Conservation (phyloP, 2,888 invertebrate genomes). For the Dolomedes plantarius region DNA sequence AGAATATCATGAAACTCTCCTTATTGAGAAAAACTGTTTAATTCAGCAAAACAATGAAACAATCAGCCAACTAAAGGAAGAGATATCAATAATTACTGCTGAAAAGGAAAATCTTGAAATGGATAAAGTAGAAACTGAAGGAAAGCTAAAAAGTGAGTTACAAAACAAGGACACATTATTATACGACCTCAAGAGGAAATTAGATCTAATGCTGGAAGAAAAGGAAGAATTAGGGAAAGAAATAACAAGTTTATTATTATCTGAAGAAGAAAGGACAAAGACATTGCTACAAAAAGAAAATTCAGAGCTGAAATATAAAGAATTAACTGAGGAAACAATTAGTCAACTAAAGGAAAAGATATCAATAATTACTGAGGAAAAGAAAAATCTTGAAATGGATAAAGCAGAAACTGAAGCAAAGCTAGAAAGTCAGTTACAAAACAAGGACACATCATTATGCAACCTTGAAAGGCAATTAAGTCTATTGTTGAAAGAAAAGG, state of each 20-base stretch:
- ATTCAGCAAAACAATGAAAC: not conserved
- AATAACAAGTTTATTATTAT: too few species aligned
- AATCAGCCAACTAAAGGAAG: slow-evolving; percentile 7
- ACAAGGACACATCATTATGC: not conserved
- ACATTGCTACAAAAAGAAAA: not conserved
- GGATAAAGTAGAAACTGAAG: not conserved
- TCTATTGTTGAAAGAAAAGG: not conserved
- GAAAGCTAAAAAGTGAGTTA: not conserved
- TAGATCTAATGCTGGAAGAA: not conserved
- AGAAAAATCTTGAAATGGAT: slow-evolving; percentile 5
- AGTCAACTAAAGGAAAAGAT: slow-evolving; percentile 17
- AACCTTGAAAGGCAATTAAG: not conserved
- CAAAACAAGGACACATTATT: not conserved
- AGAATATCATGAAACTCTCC: slow-evolving; percentile 10
- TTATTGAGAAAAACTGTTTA: slow-evolving; percentile 23
- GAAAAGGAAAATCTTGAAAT: slow-evolving; percentile 10
- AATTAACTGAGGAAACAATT: not conserved
- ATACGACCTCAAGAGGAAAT: not conserved
- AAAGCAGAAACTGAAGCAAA: not conserved
- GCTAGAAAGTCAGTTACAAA: not conserved
- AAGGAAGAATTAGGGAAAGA: slow-evolving; percentile 9
- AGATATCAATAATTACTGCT: slow-evolving; percentile 18
- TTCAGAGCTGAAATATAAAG: not conserved
- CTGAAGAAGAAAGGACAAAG: not conserved
- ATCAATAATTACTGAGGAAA: slow-evolving; percentile 11